A percentile compares a stretch with the other conserved stretches of the same genome.
phyloP scores from a whole-genome alignment of 2,797 vertebrate genomes.

The Cryptoprocta ferox region DNA sequence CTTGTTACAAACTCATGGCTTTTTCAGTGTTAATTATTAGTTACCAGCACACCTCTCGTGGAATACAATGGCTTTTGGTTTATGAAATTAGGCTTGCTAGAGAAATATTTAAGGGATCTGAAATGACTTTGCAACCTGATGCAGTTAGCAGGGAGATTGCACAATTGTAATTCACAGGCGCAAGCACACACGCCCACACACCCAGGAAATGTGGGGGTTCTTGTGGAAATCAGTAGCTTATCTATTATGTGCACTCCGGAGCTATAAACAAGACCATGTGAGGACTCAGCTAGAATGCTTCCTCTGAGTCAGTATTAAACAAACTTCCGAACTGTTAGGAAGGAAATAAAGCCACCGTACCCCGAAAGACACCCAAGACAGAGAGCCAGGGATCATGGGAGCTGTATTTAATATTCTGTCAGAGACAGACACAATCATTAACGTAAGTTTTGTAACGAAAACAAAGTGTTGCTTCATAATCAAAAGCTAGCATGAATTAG shows the following conservation, averaged over 20 bases:
- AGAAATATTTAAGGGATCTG: slow-evolving; percentile 55
- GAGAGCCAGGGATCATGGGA: neutral
- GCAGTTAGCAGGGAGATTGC: slow-evolving; percentile 62
- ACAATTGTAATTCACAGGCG: slow-evolving; percentile 65
- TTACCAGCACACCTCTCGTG: neutral
- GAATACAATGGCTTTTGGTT: slow-evolving; percentile 7
- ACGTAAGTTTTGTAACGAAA: slow-evolving; percentile 48
- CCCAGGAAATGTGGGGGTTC: slow-evolving; percentile 78
- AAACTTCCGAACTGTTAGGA: slow-evolving; percentile 75
- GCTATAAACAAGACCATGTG: slow-evolving; percentile 80
- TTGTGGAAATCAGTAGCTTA: slow-evolving; percentile 80
- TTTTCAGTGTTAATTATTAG: slow-evolving; percentile 49
- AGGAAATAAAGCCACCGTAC: slow-evolving; percentile 71
- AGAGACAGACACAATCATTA: neutral
- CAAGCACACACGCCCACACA: slow-evolving; percentile 74
- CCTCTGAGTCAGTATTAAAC: slow-evolving; percentile 82
- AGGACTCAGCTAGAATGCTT: slow-evolving; percentile 78
- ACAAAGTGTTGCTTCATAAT: neutral
- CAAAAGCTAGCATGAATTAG: neutral
- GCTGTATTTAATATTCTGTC: neutral
- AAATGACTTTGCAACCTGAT: slow-evolving; percentile 60
- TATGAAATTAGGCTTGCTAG: slow-evolving; percentile 41
- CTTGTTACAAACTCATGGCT: slow-evolving; percentile 33
- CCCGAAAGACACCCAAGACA: slow-evolving; percentile 54
- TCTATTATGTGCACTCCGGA: slow-evolving; percentile 77